Evolutionary conservation across 2,797 vertebrate species (phyloP).

Genomic region (Sebastes goodei): DNA sequence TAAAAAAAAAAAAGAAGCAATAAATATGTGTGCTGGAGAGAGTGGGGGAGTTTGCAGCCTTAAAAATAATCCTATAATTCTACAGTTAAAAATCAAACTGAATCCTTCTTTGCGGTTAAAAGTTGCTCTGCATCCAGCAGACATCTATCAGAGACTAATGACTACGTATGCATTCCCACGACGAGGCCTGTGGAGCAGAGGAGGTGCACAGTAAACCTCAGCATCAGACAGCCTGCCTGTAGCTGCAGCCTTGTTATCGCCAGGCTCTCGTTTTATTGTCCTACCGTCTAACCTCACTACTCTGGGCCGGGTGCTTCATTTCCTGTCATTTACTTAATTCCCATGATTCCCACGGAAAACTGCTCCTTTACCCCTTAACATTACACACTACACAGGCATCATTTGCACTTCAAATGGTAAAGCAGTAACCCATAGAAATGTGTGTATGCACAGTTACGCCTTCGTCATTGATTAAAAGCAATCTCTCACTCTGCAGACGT

Average conservation of each 20-base stretch:
- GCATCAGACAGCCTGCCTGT: conserved; percentile 38
- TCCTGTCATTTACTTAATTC: conserved; percentile 54
- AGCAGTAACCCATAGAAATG: neutral
- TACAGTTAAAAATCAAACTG: conserved; percentile 50
- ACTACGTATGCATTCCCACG: conserved; percentile 49
- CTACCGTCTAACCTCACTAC: conserved; percentile 40
- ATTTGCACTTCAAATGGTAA: neutral
- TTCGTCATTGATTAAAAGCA: conserved; percentile 6
- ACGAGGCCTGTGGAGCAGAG: conserved; percentile 45
- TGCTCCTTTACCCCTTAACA: neutral
- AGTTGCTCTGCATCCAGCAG: conserved; percentile 27
- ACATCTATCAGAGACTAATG: conserved; percentile 58
- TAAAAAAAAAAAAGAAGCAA: conserved; percentile 17
- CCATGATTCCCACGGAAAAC: conserved; percentile 21
- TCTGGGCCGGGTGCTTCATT: conserved; percentile 26
- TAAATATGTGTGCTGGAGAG: conserved; percentile 31
- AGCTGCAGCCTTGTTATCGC: conserved; percentile 59
- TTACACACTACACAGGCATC: neutral
- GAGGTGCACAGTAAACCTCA: conserved; percentile 46
- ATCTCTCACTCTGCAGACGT: conserved; percentile 7
- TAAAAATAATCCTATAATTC: conserved; percentile 59
- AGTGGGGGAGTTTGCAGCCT: conserved; percentile 54
- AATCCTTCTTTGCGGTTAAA: conserved; percentile 53
- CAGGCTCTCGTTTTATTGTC: conserved; percentile 48
- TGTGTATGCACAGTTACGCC: neutral